Evolutionary conservation across 2,888 invertebrate species (phyloP).

Genomic region (Polydrusus pterygomalis): DNA sequence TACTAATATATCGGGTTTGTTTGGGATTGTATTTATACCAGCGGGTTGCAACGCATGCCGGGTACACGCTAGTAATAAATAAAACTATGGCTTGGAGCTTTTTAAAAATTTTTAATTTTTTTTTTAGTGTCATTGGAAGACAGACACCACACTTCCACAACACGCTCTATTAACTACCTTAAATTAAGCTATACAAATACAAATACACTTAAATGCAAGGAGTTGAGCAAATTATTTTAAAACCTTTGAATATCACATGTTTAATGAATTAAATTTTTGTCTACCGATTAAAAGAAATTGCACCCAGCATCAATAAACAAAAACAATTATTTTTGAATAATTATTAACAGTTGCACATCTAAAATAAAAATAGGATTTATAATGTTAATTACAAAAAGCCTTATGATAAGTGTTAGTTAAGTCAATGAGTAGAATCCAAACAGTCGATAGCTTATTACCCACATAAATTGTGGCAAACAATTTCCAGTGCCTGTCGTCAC

Average conservation of each 20-base stretch:
- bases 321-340: background rate
- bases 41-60: no score
- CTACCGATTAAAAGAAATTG: slow-evolving; percentile 16
- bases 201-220: slow-evolving; percentile 64
- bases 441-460: background rate
- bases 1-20: no score
- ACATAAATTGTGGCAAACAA: background rate
- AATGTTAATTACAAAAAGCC: slow-evolving; percentile 5
- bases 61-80: slow-evolving; percentile 2
- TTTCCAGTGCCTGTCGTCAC: no score
- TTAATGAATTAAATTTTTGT: slow-evolving; percentile 42
- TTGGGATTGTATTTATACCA: no score
- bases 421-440: background rate
- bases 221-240: slow-evolving; percentile 64
- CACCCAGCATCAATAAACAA: slow-evolving; percentile 28
- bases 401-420: slow-evolving; percentile 16
- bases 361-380: slow-evolving; percentile 19
- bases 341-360: slow-evolving; percentile 25
- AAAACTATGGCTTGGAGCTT: slow-evolving; percentile 39
- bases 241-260: slow-evolving; percentile 64
- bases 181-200: slow-evolving; percentile 54
- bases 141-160: slow-evolving; percentile 61
- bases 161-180: slow-evolving; percentile 63
- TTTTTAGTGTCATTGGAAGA: slow-evolving; percentile 70
- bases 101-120: slow-evolving; percentile 62